phyloP scores from a whole-genome alignment of 1,140 invertebrate genomes.

The Planococcus citri region DNA sequence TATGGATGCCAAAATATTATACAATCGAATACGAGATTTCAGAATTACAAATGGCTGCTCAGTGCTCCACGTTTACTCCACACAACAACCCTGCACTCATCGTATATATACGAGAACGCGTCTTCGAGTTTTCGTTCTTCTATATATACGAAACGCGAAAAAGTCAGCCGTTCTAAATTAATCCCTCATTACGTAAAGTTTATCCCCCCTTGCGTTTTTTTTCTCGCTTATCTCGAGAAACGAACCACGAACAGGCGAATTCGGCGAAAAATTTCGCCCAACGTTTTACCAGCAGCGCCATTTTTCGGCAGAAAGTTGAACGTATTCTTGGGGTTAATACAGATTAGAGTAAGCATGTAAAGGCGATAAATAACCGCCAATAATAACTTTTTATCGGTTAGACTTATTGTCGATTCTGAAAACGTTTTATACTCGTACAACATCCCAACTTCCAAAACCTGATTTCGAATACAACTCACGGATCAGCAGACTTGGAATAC shows the following conservation, averaged over 20 bases:
- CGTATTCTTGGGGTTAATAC: neutral
- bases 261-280: neutral
- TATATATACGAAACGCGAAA: neutral
- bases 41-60: neutral
- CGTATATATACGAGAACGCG: too few species aligned
- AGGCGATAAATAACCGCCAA: conserved; percentile 17
- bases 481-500: conserved; percentile 9
- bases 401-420: conserved; percentile 14
- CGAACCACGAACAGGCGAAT: too few species aligned
- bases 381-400: conserved; percentile 11
- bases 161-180: neutral
- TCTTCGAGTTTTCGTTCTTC: too few species aligned
- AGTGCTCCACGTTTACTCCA: neutral
- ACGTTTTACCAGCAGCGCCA: too few species aligned
- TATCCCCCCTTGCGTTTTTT: too few species aligned
- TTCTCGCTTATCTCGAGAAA: neutral
- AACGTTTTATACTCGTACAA: conserved; percentile 15
- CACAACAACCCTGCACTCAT: too few species aligned
- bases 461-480: conserved; percentile 16
- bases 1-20: neutral
- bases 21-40: neutral
- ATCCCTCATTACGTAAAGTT: conserved; percentile 11
- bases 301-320: neutral
- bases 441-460: conserved; percentile 5
- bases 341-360: conserved; percentile 14